Conservation (phyloP, 2,797 vertebrate genomes). For the Cryptoblepharus egeriae region DNA sequence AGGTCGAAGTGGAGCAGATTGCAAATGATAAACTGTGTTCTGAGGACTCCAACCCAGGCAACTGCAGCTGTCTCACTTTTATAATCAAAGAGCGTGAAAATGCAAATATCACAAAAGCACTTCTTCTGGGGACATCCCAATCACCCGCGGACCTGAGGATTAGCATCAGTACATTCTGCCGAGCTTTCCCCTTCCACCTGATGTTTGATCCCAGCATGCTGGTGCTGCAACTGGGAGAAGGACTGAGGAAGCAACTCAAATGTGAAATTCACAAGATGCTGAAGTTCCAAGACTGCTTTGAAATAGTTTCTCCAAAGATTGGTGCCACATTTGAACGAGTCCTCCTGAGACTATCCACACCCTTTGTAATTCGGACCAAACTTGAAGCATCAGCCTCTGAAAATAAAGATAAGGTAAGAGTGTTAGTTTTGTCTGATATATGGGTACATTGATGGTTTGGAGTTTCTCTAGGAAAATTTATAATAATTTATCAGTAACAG, state of each 20-base stretch:
- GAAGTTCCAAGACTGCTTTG: conserved; percentile 93
- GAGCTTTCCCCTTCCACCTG: conserved; percentile 96
- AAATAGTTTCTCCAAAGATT: conserved; percentile 94
- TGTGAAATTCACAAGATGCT: conserved; percentile 87
- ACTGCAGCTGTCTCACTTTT: conserved; percentile 87
- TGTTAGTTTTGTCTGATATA: conserved; percentile 24
- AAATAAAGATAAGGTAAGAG: conserved; percentile 93
- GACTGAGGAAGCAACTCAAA: conserved; percentile 89
- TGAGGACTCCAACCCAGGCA: conserved; percentile 82
- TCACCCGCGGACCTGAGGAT: conserved; percentile 91
- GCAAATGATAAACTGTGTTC: conserved; percentile 80
- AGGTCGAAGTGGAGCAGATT: conserved; percentile 91
- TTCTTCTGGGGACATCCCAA: conserved; percentile 83
- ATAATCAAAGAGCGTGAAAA: conserved; percentile 84
- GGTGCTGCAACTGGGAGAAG: conserved; percentile 94
- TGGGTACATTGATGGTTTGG: background rate
- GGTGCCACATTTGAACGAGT: conserved; percentile 92
- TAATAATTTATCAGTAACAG: background rate
- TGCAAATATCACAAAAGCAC: conserved; percentile 74
- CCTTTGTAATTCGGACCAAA: conserved; percentile 94
- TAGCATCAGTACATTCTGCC: conserved; percentile 94
- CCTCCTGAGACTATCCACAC: conserved; percentile 91
- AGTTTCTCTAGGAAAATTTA: background rate
- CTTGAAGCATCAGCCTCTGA: conserved; percentile 84
- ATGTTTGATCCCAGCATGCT: conserved; percentile 93